These are phyloP conservation scores for Sciaenops ocellatus DNA, from an alignment of 2,797 vertebrate genomes.

Conservation along the genomic window DNA sequence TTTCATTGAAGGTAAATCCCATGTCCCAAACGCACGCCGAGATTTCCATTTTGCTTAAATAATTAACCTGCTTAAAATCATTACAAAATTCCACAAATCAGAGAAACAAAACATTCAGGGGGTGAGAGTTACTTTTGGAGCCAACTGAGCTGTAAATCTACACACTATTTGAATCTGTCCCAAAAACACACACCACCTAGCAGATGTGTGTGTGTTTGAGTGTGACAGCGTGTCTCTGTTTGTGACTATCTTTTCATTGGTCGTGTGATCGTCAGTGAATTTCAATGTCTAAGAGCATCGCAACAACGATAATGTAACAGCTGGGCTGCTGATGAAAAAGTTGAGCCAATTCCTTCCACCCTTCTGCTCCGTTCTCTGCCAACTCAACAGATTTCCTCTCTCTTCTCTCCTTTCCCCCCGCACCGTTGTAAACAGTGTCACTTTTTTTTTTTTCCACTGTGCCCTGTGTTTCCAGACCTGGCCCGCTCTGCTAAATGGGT, in stretches of 20 bases:
- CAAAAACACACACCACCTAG: constrained; percentile 8
- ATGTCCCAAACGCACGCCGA: constrained; percentile 78
- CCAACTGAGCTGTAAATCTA: constrained; percentile 10
- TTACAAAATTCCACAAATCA: neutral
- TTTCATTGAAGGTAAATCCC: neutral
- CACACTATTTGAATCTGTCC: constrained; percentile 29
- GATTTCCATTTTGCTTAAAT: constrained; percentile 17
- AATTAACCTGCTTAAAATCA: neutral
- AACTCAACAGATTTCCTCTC: constrained; percentile 71
- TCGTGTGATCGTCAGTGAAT: constrained; percentile 60
- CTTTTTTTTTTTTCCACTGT: constrained; percentile 56
- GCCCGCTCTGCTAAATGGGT: constrained; percentile 65
- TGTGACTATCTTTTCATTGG: constrained; percentile 44
- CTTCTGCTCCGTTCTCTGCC: constrained; percentile 70
- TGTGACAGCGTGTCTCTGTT: constrained; percentile 35
- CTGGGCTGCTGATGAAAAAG: constrained; percentile 81
- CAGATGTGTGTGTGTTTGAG: constrained; percentile 39
- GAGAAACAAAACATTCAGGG: neutral
- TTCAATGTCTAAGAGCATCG: constrained; percentile 71
- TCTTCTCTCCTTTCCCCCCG: constrained; percentile 15
- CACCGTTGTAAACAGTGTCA: constrained; percentile 60
- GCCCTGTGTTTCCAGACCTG: constrained; percentile 50
- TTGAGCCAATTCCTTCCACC: constrained; percentile 80
- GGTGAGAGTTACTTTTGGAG: neutral
- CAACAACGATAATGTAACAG: constrained; percentile 79